Base-by-base conservation (phyloP, 2,113 vertebrate species). In the Uria aalge region DNA sequence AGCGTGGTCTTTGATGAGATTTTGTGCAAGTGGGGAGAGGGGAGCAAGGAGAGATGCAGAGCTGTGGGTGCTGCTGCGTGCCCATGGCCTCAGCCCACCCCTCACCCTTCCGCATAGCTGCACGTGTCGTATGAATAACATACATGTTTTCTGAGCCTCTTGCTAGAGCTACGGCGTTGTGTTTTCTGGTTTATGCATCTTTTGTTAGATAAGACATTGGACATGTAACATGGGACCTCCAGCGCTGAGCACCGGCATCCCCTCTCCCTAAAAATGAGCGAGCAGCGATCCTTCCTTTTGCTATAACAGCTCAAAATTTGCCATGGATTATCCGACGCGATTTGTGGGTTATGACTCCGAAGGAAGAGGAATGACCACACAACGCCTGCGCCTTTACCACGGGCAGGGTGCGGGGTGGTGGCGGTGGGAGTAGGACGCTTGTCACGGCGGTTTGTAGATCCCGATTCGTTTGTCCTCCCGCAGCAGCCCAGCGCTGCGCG, bases 331-430 rank as follows among this genome's bases (percentile, higher is more conserved):
- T 55, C 90, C 4, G 0, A 0, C 4, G 5, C 3, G 4, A 18
- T 62, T 26, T 66, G 24, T 30, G 29, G 22, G 23, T 83, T 50
- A 34, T 32, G 63, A 71, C 77, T 55, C 23, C 7, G 15, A 20
- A 77, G 45, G 55, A 76, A 66, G 41, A 55, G 59, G 59, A 43
- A 67, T 40, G 52, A 26, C 7, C 0, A 0, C 15, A 11, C 19
- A 1, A 11, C 1, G 2, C 4, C 34, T 3, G 10, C 50, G 47
- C 41, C 47, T 64, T 50, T 16, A 18, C 48, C 7, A 0, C 2
- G 38, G 41, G 34, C 77, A 73, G 36, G 11, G 29, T 20, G 17
- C 0, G 0, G 43, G 57, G 32, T 34, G 66, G 26, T 66, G 80
- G 12, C 53, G 75, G 52, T 4, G 18, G 73, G 69, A 85, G 57